Percentiles rank a stretch among this genome's conserved stretches.
phyloP scores from a whole-genome alignment of 2,113 vertebrate genomes.

The Rhegmatorhina hoffmannsi region DNA sequence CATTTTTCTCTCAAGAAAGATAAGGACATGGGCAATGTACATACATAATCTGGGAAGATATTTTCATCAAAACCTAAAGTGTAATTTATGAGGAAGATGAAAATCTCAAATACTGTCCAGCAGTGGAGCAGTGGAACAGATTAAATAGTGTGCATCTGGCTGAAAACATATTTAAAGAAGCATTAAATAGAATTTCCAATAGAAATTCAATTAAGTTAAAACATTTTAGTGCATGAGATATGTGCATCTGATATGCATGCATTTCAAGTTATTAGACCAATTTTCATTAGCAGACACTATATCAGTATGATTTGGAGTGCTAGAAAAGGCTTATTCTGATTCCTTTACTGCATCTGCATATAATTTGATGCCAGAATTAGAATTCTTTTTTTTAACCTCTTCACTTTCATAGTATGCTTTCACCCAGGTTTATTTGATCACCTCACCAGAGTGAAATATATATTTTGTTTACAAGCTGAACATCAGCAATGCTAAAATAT shows the following conservation, averaged over 20 bases:
- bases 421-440: not conserved
- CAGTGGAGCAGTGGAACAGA: not conserved
- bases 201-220: conserved; percentile 8
- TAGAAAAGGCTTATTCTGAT: not conserved
- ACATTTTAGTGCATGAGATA: not conserved
- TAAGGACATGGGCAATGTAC: not conserved
- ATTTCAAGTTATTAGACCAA: conserved; percentile 29
- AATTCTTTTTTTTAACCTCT: not conserved
- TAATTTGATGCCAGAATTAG: conserved; percentile 23
- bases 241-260: not conserved
- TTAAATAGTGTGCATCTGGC: not conserved
- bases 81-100: not conserved
- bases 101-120: not conserved
- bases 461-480: not conserved
- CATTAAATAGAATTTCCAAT: conserved; percentile 16
- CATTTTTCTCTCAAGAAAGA: not conserved
- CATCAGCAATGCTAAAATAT: not conserved
- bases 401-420: not conserved
- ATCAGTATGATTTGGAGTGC: not conserved
- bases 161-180: not conserved
- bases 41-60: not conserved
- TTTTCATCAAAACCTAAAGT: not conserved
- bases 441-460: not conserved
- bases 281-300: conserved; percentile 42
- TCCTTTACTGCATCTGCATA: not conserved